Evolutionary conservation across 2,113 vertebrate species (phyloP).

Genomic region (Sakesphorus luctuosus): DNA sequence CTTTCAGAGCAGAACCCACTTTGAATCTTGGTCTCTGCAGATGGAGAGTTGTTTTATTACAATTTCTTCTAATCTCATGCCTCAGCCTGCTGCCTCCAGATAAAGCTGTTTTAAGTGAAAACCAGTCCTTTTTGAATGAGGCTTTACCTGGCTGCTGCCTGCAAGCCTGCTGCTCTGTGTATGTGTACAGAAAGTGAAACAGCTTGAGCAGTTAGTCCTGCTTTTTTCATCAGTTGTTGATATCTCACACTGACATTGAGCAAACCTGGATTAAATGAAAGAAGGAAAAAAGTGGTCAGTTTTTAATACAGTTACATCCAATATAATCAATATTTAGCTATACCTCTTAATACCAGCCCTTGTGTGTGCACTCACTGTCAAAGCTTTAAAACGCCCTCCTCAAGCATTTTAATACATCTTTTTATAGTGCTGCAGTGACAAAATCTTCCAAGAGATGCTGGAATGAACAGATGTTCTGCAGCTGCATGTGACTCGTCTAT

Average conservation of each 20-base stretch:
- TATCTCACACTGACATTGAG: slow-evolving; percentile 88
- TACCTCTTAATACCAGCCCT: neutral
- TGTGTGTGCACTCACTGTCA: neutral
- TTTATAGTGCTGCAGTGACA: neutral
- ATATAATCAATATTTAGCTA: neutral
- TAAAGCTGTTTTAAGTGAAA: neutral
- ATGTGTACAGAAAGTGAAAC: slow-evolving; percentile 85
- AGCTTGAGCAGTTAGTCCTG: slow-evolving; percentile 67
- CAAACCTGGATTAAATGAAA: slow-evolving; percentile 76
- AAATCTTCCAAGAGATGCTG: neutral
- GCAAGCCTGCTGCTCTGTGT: slow-evolving; percentile 89
- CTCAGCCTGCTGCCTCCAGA: neutral
- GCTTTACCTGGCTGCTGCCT: slow-evolving; percentile 90
- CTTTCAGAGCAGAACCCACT: neutral
- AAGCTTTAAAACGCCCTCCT: neutral
- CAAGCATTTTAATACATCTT: neutral
- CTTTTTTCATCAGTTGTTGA: slow-evolving; percentile 70
- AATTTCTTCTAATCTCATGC: neutral
- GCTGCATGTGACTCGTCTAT: neutral
- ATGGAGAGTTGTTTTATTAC: neutral
- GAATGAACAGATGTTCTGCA: neutral
- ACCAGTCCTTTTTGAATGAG: neutral
- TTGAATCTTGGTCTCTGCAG: neutral
- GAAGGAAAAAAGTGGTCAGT: neutral
- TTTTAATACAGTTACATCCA: neutral